Evolutionary conservation across 1,140 invertebrate genomes (phyloP).

Genomic region (Pseudomyrmex gracilis): DNA sequence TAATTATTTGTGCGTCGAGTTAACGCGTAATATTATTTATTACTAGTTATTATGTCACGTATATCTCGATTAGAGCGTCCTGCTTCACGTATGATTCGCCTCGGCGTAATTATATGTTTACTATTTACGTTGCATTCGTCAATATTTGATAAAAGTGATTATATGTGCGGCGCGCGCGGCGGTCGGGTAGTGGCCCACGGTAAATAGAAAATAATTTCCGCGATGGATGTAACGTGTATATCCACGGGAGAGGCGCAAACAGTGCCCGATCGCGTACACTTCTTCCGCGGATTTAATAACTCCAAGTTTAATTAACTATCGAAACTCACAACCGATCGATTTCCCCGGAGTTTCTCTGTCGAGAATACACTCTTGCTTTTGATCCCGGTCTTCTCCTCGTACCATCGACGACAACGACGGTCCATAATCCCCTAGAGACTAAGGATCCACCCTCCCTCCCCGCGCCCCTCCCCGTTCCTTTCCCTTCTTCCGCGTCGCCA

Average conservation of each 20-base stretch:
- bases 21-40: slow-evolving; percentile 15
- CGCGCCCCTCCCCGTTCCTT: slow-evolving; percentile 12
- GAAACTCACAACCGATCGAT: slow-evolving; percentile 80
- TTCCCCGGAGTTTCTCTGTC: slow-evolving; percentile 74
- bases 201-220: slow-evolving; percentile 53
- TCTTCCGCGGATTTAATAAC: slow-evolving; percentile 83
- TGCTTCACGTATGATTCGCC: slow-evolving; percentile 23
- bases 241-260: slow-evolving; percentile 2
- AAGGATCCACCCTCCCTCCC: slow-evolving; percentile 10
- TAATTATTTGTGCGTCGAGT: slow-evolving; percentile 5
- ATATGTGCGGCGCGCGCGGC: neutral
- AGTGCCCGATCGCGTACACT: slow-evolving; percentile 69
- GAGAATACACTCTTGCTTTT: slow-evolving; percentile 55
- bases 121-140: slow-evolving; percentile 45
- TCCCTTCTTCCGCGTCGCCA: slow-evolving; percentile 17
- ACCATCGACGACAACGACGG: slow-evolving; percentile 49
- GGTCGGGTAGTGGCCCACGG: neutral
- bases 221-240: slow-evolving; percentile 22
- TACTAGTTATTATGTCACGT: slow-evolving; percentile 16
- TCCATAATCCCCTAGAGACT: slow-evolving; percentile 70
- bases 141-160: slow-evolving; percentile 58
- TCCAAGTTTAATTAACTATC: slow-evolving; percentile 83
- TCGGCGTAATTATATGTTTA: slow-evolving; percentile 54
- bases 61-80: slow-evolving; percentile 22
- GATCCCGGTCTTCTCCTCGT: slow-evolving; percentile 52